Conservation (phyloP, 2,113 vertebrate genomes). For the Stegostoma tigrinum region DNA sequence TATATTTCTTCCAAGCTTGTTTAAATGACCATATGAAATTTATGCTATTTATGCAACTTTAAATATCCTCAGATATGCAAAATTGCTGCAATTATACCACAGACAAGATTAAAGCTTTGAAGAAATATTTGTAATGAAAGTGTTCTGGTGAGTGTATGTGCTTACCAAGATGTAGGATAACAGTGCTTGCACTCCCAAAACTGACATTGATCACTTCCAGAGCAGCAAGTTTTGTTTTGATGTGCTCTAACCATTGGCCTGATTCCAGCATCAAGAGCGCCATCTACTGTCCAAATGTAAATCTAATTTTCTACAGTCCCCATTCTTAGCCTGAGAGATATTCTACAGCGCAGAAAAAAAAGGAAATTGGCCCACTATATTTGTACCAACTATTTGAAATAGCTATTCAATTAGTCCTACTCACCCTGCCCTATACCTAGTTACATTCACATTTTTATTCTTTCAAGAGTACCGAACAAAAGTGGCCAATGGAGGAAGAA, state of each 20-base stretch:
- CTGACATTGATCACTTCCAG: background rate
- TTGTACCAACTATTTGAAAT: background rate
- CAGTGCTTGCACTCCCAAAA: background rate
- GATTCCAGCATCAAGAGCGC: background rate
- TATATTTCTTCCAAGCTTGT: background rate
- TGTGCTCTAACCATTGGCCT: background rate
- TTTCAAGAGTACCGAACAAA: background rate
- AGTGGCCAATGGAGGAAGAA: no score
- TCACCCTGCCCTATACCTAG: background rate
- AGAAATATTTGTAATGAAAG: background rate
- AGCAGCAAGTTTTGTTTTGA: background rate
- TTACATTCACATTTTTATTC: background rate
- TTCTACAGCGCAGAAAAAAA: background rate
- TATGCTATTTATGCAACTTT: background rate
- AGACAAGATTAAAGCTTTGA: background rate
- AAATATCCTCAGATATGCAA: background rate
- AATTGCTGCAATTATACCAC: background rate
- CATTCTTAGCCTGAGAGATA: background rate
- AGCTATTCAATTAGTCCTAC: background rate
- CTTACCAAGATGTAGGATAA: background rate
- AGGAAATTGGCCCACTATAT: background rate
- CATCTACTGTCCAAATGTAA: background rate
- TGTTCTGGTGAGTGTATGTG: background rate
- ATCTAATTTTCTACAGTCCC: background rate
- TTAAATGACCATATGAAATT: background rate